These are phyloP conservation scores for Anoplolepis gracilipes DNA, from an alignment of 1,140 invertebrate species.

Conservation along the genomic window DNA sequence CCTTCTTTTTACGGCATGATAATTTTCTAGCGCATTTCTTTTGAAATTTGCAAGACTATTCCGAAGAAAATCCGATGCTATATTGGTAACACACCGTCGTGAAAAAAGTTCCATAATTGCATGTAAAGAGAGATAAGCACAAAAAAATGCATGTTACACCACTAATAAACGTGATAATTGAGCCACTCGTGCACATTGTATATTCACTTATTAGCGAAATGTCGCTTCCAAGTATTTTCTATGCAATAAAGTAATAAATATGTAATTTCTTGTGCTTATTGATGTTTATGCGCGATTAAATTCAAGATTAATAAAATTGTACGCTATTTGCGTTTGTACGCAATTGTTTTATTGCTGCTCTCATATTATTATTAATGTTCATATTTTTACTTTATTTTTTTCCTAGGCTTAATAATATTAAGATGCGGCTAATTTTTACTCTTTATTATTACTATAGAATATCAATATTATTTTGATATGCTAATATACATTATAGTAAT, in stretches of 20 bases:
- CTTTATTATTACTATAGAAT: not conserved
- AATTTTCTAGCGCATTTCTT: not conserved
- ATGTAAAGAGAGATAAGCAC: not conserved
- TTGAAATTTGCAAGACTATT: not conserved
- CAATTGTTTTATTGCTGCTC: too few relatives aligned
- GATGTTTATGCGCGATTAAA: not conserved
- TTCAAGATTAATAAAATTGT: not conserved
- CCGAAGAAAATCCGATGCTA: not conserved
- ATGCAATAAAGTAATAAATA: not conserved
- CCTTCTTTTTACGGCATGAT: not conserved
- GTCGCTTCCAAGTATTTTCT: not conserved
- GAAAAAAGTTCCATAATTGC: not conserved
- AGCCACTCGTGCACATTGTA: not conserved
- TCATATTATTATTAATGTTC: not conserved
- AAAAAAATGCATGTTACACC: not conserved
- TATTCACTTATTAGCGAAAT: constrained; percentile 39
- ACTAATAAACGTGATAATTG: constrained; percentile 39
- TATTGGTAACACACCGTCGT: not conserved
- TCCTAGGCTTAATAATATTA: not conserved
- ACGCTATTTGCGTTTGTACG: not conserved
- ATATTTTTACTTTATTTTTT: not conserved
- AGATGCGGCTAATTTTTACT: not conserved
- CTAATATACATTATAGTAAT: not conserved
- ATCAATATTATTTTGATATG: not conserved
- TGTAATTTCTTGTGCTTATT: not conserved